Conservation (phyloP, 2,113 vertebrate species). For the Trichechus manatus region DNA sequence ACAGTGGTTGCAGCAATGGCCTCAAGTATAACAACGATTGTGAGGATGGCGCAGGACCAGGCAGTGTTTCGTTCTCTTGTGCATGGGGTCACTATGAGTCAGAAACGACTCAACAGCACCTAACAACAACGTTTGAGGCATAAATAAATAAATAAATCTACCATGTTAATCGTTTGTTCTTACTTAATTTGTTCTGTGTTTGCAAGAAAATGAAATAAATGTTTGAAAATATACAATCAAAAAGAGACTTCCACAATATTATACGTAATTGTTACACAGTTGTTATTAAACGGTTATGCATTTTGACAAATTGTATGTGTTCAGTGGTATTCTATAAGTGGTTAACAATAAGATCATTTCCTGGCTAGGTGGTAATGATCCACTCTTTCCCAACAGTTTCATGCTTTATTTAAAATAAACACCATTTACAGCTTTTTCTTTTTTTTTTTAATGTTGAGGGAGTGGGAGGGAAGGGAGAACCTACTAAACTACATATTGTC, state of each 20-base stretch:
- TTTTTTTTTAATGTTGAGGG: neutral
- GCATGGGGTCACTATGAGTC: too few relatives aligned
- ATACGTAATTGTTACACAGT: neutral
- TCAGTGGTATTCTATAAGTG: neutral
- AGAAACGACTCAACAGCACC: too few relatives aligned
- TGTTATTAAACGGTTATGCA: neutral
- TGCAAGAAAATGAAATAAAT: constrained; percentile 28
- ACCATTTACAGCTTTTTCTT: neutral
- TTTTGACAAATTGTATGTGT: neutral
- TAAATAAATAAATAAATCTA: neutral
- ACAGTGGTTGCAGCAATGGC: too few relatives aligned
- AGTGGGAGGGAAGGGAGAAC: neutral
- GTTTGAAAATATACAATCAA: neutral
- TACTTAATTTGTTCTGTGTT: neutral
- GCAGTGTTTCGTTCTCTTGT: too few relatives aligned
- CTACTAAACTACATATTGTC: neutral
- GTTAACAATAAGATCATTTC: neutral
- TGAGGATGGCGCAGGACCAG: too few relatives aligned
- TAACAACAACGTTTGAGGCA: neutral
- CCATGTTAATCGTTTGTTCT: neutral
- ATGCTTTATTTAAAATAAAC: neutral
- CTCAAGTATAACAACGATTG: too few relatives aligned
- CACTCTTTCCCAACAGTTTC: neutral
- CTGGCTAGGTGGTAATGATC: neutral
- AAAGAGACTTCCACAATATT: neutral